Percentiles rank a stretch among this genome's conserved stretches.
phyloP scores from a whole-genome alignment of 1,140 invertebrate species.

The Macrotrachela quadricornifera region DNA sequence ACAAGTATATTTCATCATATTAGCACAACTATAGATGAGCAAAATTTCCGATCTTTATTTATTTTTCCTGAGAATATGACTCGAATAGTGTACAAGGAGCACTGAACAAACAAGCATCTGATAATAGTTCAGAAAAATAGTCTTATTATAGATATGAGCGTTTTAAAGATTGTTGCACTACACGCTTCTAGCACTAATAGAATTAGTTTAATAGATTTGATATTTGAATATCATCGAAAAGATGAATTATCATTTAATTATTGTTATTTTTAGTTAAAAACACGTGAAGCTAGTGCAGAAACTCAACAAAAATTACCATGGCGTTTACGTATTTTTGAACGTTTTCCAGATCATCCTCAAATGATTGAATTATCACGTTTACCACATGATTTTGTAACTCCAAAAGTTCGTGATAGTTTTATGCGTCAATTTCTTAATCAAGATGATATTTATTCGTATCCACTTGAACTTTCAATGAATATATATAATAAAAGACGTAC shows the following conservation, averaged over 20 bases:
- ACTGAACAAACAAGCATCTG: too few species aligned
- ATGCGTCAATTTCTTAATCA: constrained; percentile 80
- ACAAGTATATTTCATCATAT: too few species aligned
- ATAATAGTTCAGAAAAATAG: too few species aligned
- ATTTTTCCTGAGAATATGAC: too few species aligned
- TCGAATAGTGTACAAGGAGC: too few species aligned
- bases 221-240: too few species aligned
- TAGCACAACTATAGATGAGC: too few species aligned
- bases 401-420: constrained; percentile 91
- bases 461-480: background rate
- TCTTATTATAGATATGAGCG: too few species aligned
- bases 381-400: constrained; percentile 77
- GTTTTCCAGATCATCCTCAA: constrained; percentile 93
- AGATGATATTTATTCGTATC: background rate
- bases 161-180: too few species aligned
- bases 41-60: too few species aligned
- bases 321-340: constrained; percentile 81
- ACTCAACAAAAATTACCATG: constrained; percentile 76
- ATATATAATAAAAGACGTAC: background rate
- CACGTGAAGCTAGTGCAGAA: constrained; percentile 84
- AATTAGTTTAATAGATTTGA: too few species aligned
- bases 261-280: constrained; percentile 42
- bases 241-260: background rate
- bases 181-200: too few species aligned
- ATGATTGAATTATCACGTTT: constrained; percentile 89